Percentiles rank a stretch among this genome's conserved stretches.
Evolutionary conservation across 2,888 invertebrate species (phyloP).

Genomic region (Hymenopus coronatus): DNA sequence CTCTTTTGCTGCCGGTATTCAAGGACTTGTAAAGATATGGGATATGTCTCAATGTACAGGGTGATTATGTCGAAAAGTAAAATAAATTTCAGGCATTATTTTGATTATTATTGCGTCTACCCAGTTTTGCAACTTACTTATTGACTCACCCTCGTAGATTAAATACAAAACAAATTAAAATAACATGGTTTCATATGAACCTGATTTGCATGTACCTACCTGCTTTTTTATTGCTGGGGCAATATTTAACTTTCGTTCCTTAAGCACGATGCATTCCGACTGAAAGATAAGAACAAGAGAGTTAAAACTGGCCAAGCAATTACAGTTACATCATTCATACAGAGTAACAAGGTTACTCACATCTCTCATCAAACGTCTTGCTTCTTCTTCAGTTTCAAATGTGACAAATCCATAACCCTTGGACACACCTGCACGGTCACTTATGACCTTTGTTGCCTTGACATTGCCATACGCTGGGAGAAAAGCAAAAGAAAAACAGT

Average conservation of each 20-base stretch:
- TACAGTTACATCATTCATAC: background rate
- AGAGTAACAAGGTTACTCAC: slow-evolving; percentile 48
- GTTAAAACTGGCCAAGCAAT: background rate
- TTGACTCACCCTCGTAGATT: no score
- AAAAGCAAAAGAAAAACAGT: background rate
- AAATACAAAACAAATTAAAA: no score
- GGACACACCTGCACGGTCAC: slow-evolving; percentile 54
- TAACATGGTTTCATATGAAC: no score
- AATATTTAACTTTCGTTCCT: slow-evolving; percentile 79
- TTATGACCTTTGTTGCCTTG: slow-evolving; percentile 56
- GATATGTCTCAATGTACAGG: no score
- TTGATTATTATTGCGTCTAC: no score
- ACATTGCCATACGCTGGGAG: slow-evolving; percentile 33
- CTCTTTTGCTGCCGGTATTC: no score
- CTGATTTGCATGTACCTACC: slow-evolving; percentile 44
- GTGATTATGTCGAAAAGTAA: no score
- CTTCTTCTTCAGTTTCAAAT: slow-evolving; percentile 85
- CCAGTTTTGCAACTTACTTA: no score
- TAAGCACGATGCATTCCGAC: slow-evolving; percentile 73
- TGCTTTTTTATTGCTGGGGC: slow-evolving; percentile 86
- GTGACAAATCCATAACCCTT: slow-evolving; percentile 72
- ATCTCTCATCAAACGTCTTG: slow-evolving; percentile 68
- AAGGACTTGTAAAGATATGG: no score
- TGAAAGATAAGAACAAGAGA: slow-evolving; percentile 38
- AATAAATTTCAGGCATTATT: no score